A percentile compares a stretch with the other conserved stretches of the same genome.
These are phyloP conservation scores for Melitaea cinxia DNA, from an alignment of 1,140 invertebrate species.

Conservation along the genomic window DNA sequence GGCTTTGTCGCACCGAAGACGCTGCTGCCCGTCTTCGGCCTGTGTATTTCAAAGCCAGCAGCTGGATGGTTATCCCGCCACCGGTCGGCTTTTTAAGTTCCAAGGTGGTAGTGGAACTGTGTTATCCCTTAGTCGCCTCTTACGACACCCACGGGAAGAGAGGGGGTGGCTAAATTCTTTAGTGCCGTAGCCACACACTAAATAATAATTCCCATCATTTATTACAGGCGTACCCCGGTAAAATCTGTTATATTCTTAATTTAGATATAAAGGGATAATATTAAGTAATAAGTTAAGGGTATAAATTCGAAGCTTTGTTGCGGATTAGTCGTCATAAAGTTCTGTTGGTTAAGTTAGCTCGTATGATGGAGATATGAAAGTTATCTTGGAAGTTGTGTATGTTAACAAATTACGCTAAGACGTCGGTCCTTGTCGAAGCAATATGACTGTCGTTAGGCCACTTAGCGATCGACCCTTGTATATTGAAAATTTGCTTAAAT, in stretches of 20 bases:
- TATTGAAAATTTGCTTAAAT: conserved; percentile 17
- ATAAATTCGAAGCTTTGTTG: conserved; percentile 36
- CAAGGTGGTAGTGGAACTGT: too few relatives aligned
- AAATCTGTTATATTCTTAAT: conserved; percentile 2
- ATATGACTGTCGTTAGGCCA: conserved; percentile 22
- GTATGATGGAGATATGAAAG: conserved; percentile 43
- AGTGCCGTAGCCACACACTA: too few relatives aligned
- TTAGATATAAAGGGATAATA: conserved; percentile 2
- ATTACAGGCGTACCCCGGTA: background rate
- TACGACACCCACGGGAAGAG: too few relatives aligned
- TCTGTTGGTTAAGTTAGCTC: conserved; percentile 28
- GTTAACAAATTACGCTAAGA: conserved; percentile 40
- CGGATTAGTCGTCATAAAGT: conserved; percentile 33
- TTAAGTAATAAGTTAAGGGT: conserved; percentile 12
- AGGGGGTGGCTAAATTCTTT: too few relatives aligned
- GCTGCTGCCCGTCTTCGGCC: too few relatives aligned
- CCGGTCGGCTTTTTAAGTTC: too few relatives aligned
- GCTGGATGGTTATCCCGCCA: too few relatives aligned
- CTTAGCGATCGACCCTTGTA: conserved; percentile 14
- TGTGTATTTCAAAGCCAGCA: too few relatives aligned
- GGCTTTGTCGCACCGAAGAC: too few relatives aligned
- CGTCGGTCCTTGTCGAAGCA: conserved; percentile 23
- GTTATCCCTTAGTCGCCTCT: too few relatives aligned
- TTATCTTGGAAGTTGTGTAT: conserved; percentile 42
- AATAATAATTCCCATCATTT: background rate